These are phyloP conservation scores for Dinomys branickii DNA, from an alignment of 2,113 vertebrate genomes.

Conservation along the genomic window DNA sequence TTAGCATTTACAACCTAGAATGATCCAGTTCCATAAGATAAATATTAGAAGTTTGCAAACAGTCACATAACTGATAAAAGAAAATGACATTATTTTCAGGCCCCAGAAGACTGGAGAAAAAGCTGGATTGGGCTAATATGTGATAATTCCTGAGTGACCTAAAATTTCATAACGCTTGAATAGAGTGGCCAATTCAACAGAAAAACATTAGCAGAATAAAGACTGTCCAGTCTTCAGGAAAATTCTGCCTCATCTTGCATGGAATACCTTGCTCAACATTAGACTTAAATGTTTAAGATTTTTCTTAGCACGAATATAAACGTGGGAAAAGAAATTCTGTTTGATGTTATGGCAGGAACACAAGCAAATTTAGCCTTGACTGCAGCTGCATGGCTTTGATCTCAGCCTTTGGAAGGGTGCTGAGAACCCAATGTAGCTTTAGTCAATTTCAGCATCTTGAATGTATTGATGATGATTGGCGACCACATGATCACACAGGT, in stretches of 20 bases:
- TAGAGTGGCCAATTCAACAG: not conserved
- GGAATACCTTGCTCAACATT: not conserved
- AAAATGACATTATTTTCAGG: not conserved
- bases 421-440: not conserved
- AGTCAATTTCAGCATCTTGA: not conserved
- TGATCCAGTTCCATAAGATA: conserved; percentile 50
- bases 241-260: conserved; percentile 29
- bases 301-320: not conserved
- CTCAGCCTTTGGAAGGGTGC: not conserved
- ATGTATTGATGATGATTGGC: not conserved
- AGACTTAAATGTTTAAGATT: conserved; percentile 12
- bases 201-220: conserved; percentile 28
- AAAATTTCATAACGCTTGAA: conserved; percentile 28
- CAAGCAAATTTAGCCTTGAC: not conserved
- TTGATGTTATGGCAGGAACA: not conserved
- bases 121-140: not conserved
- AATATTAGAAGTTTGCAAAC: conserved; percentile 30
- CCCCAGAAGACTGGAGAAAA: not conserved
- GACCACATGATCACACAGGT: not conserved
- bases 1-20: conserved; percentile 53
- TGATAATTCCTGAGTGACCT: not conserved
- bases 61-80: not conserved
- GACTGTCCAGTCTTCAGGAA: not conserved
- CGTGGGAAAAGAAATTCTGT: not conserved
- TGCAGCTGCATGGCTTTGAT: not conserved